A percentile compares a stretch with the other conserved stretches of the same genome.
These are phyloP conservation scores for Elmis aenea DNA, from an alignment of 2,888 invertebrate genomes.

Conservation along the genomic window DNA sequence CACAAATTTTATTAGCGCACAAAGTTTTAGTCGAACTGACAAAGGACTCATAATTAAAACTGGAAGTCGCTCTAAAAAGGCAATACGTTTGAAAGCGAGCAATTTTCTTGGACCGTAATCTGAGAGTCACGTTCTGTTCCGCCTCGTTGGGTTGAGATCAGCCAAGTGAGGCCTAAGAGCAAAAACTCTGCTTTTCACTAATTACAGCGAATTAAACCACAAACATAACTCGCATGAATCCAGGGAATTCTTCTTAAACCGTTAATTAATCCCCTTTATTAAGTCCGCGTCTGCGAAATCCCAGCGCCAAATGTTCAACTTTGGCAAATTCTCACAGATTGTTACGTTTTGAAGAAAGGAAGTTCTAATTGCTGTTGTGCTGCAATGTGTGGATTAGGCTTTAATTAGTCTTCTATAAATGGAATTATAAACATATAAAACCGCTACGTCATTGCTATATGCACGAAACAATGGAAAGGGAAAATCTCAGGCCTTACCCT, in stretches of 20 bases:
- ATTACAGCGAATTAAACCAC: conserved; percentile 27
- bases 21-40: neutral
- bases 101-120: conserved; percentile 21
- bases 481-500: too few relatives aligned
- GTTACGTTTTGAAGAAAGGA: conserved; percentile 19
- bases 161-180: conserved; percentile 24
- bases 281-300: conserved; percentile 22
- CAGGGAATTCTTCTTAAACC: conserved; percentile 31
- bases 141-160: conserved; percentile 24
- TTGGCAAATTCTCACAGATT: conserved; percentile 20
- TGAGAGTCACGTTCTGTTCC: conserved; percentile 24
- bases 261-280: conserved; percentile 33
- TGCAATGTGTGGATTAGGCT: conserved; percentile 17
- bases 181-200: conserved; percentile 26
- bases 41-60: conserved; percentile 13
- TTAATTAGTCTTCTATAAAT: conserved; percentile 19
- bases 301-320: conserved; percentile 17
- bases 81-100: conserved; percentile 21
- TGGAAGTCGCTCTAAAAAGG: conserved; percentile 13
- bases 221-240: conserved; percentile 31
- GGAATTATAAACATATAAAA: too few relatives aligned
- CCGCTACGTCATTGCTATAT: too few relatives aligned
- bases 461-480: too few relatives aligned
- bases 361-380: conserved; percentile 18
- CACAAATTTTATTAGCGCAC: too few relatives aligned